Conservation (phyloP, 2,113 vertebrate species). For the Tachuris rubrigastra region DNA sequence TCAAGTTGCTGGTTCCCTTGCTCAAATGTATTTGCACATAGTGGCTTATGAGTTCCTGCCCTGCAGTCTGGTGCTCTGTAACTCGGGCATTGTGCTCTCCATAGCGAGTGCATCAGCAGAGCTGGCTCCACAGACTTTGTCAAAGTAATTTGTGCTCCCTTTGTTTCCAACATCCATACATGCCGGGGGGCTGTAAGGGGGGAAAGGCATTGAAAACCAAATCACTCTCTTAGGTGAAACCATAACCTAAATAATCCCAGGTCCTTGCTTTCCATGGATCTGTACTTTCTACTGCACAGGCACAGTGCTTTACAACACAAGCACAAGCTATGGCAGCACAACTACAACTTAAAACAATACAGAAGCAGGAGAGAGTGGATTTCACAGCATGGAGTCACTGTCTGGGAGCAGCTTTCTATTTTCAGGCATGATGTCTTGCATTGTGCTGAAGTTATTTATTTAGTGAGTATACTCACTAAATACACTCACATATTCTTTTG, state of each 20-base stretch:
- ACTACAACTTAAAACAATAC: neutral
- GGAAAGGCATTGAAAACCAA: neutral
- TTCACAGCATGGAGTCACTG: neutral
- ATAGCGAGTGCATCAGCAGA: neutral
- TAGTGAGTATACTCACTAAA: neutral
- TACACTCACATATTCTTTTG: neutral
- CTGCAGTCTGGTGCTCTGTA: neutral
- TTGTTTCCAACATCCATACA: neutral
- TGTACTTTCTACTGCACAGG: neutral
- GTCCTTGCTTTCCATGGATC: neutral
- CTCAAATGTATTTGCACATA: neutral
- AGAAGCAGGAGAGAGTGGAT: neutral
- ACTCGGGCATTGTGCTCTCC: neutral
- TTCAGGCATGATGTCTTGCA: neutral
- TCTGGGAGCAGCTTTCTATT: slow-evolving; percentile 11
- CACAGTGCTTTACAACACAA: neutral
- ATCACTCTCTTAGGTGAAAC: neutral
- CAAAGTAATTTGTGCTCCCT: neutral
- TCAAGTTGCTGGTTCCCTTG: neutral
- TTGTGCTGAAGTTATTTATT: neutral
- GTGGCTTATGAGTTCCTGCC: neutral
- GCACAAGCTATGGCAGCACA: neutral
- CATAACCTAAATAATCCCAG: neutral
- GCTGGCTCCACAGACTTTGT: neutral
- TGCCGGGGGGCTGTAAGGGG: neutral